Conservation (phyloP, 2,113 vertebrate genomes). For the Gobius niger region DNA sequence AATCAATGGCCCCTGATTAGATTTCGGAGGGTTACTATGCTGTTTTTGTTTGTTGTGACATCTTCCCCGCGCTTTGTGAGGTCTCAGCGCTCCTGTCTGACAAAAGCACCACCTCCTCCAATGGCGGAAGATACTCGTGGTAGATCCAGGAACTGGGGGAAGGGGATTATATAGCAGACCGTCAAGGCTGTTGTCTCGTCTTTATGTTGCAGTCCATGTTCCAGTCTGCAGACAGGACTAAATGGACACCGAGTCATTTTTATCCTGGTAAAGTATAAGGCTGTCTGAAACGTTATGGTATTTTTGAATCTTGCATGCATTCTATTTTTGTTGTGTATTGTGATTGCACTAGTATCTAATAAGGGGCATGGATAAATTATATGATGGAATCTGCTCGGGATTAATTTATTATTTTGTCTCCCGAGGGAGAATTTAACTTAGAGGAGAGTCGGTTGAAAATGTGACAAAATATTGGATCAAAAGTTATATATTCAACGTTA, state of each 20-base stretch:
- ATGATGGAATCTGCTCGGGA: no score
- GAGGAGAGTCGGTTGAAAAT: no score
- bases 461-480: no score
- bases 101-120: slow-evolving; percentile 88
- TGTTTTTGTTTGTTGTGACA: slow-evolving; percentile 81
- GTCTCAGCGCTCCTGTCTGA: slow-evolving; percentile 89
- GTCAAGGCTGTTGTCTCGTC: slow-evolving; percentile 80
- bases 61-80: slow-evolving; percentile 90
- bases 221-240: not conserved
- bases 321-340: no score
- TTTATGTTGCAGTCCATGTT: slow-evolving; percentile 20
- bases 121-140: slow-evolving; percentile 74
- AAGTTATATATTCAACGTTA: no score
- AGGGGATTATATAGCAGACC: slow-evolving; percentile 82
- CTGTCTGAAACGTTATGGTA: no score
- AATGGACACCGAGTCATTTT: not conserved
- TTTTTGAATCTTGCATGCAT: no score
- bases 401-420: no score
- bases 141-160: slow-evolving; percentile 77
- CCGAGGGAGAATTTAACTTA: no score
- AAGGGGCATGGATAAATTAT: no score
- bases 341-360: no score
- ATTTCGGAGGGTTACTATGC: slow-evolving; percentile 80
- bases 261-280: not conserved
- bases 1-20: slow-evolving; percentile 94